These are phyloP conservation scores for Misgurnus anguillicaudatus DNA, from an alignment of 2,113 vertebrate genomes.

Conservation along the genomic window DNA sequence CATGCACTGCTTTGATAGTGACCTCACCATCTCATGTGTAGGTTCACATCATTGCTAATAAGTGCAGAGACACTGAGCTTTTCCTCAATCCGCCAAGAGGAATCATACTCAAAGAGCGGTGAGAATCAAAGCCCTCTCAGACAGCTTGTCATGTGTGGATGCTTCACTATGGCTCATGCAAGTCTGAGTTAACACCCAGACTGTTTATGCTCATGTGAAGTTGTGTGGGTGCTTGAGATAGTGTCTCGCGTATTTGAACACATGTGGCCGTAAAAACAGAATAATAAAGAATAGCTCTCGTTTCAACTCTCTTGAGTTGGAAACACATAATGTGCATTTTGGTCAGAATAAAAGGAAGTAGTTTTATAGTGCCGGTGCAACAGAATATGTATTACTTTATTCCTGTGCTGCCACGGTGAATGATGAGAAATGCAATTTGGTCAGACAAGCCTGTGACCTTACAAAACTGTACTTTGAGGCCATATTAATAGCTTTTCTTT, in stretches of 20 bases:
- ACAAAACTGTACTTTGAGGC: too few relatives aligned
- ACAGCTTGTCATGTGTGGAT: conserved; percentile 17
- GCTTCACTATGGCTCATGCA: background rate
- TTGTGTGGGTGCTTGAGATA: background rate
- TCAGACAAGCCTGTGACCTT: too few relatives aligned
- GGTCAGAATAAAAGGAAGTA: too few relatives aligned
- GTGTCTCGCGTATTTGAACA: background rate
- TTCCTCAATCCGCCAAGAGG: conserved; percentile 3
- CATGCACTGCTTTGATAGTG: conserved; percentile 15
- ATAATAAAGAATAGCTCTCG: background rate
- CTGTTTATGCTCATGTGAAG: background rate
- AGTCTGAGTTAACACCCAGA: conserved; percentile 17
- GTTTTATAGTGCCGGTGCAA: too few relatives aligned
- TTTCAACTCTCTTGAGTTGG: too few relatives aligned
- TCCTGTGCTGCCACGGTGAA: too few relatives aligned
- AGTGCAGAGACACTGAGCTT: background rate
- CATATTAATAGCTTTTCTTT: too few relatives aligned
- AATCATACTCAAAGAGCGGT: background rate
- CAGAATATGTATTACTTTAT: too few relatives aligned
- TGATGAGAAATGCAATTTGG: too few relatives aligned
- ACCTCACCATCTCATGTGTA: conserved; percentile 25
- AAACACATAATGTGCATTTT: too few relatives aligned
- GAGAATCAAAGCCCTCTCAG: conserved; percentile 28
- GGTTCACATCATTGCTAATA: conserved; percentile 29
- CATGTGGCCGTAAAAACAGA: background rate